Evolutionary conservation across 2,888 invertebrate species (phyloP), one percentile per base, ranked within the genome.

Genomic region (Julus scanicus): DNA sequence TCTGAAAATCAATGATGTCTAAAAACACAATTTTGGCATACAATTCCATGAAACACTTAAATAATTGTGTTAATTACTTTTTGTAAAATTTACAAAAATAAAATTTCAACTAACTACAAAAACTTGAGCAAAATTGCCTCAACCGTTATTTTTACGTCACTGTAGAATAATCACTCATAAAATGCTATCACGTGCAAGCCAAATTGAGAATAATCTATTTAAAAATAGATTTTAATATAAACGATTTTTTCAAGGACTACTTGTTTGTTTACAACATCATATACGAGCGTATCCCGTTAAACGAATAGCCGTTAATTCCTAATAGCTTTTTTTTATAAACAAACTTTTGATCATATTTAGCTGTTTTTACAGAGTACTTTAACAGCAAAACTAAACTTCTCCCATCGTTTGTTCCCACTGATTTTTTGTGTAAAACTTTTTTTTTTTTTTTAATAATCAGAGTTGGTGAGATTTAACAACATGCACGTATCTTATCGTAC

Each of bases 151-250:
- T 17, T 20, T n/a, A 20, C 63, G 63, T 63, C 20, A 63, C 63
- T 17, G 53, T 11, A 53, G 3, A 2, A 53, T 53, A 53, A 53
- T 5, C 44, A 44, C 6, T 6, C 3, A 44, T 15, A 53, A 53
- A 4, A 53, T 53, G 53, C 53, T 15, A 53, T 9, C 15, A 53
- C 6, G 63, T 63, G 63, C 20, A 4, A 63, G 63, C n/a, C n/a
- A 63, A 20, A n/a, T 17, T 63, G 63, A 63, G 80, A 80, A 80
- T 80, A 15, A 80, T 80, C 37, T 15, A 80, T 80, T 80, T 29
- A 0, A 80, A 37, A 80, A 37, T 37, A 37, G 80, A 11, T 29
- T 80, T 80, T 9, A 37, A 37, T 80, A 29, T 80, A 80, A 29
- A 80, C 80, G 1, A 9, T 37, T 80, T 37, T 80, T 80, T 80